Percentiles rank a stretch among this genome's conserved stretches.
These are phyloP conservation scores for Diarsia brunnea DNA, from an alignment of 2,888 invertebrate species.

Conservation along the genomic window DNA sequence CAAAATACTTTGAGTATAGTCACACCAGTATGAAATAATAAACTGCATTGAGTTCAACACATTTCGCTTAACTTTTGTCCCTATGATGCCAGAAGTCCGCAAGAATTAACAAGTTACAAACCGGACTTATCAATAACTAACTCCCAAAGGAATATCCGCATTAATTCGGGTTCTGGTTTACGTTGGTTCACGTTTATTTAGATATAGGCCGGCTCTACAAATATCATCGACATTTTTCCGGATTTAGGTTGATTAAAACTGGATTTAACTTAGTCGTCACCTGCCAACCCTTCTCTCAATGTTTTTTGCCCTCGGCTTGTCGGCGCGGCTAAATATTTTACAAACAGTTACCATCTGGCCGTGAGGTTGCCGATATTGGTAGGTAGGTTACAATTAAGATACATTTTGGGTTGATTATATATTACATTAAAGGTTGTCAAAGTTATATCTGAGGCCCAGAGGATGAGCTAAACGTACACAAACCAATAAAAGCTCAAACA, in stretches of 20 bases:
- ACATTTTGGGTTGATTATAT: background rate
- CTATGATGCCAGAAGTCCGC: background rate
- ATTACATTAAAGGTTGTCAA: slow-evolving; percentile 2
- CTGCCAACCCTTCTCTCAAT: slow-evolving; percentile 34
- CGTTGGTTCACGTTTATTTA: background rate
- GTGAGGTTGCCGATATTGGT: slow-evolving; percentile 1
- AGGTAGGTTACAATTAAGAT: slow-evolving; percentile 1
- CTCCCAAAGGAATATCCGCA: slow-evolving; percentile 11
- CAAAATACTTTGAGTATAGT: slow-evolving; percentile 12
- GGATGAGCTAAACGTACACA: background rate
- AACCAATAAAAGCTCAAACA: background rate
- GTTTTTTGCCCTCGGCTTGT: slow-evolving; percentile 6
- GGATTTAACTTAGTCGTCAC: slow-evolving; percentile 34
- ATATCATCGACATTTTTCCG: slow-evolving; percentile 25
- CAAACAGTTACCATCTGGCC: slow-evolving; percentile 3
- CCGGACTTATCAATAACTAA: slow-evolving; percentile 5
- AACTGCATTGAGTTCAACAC: background rate
- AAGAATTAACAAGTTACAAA: background rate
- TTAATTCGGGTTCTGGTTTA: slow-evolving; percentile 2
- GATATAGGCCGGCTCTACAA: background rate
- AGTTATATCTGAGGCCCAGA: slow-evolving; percentile 1
- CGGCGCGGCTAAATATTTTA: slow-evolving; percentile 20
- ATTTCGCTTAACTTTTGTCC: background rate
- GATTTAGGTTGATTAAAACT: slow-evolving; percentile 25
- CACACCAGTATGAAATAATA: background rate